phyloP scores from a whole-genome alignment of 37 sponge, comb jelly and placozoan species.

The Lycopodina hypogea region DNA sequence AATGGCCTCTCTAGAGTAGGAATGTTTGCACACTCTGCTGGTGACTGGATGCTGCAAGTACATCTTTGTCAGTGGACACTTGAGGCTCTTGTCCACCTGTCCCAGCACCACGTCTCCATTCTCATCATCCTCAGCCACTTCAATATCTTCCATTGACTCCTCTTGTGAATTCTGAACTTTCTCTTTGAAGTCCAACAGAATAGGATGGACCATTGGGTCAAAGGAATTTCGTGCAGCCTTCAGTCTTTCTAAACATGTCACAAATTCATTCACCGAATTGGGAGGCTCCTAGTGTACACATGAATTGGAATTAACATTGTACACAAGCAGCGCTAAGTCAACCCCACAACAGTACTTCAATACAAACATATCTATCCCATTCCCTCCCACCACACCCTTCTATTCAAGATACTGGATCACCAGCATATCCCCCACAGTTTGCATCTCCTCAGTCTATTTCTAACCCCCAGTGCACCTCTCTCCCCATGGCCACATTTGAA shows the following conservation, averaged over 20 bases:
- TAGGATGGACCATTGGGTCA: slow-evolving; percentile 16
- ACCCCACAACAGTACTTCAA: too few relatives aligned
- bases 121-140: not conserved
- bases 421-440: too few relatives aligned
- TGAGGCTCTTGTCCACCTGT: slow-evolving; percentile 51
- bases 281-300: slow-evolving; percentile 17
- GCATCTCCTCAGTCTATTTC: too few relatives aligned
- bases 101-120: slow-evolving; percentile 34
- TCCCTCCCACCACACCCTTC: too few relatives aligned
- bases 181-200: slow-evolving; percentile 10
- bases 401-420: too few relatives aligned
- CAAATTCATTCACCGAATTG: slow-evolving; percentile 8
- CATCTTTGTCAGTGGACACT: slow-evolving; percentile 68
- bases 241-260: not conserved
- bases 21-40: slow-evolving; percentile 49
- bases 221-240: not conserved
- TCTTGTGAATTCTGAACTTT: not conserved
- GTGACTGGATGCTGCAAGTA: slow-evolving; percentile 62
- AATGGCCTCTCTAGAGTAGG: slow-evolving; percentile 56
- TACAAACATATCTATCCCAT: too few relatives aligned
- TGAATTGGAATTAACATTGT: too few relatives aligned
- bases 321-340: too few relatives aligned
- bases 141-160: not conserved
- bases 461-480: not conserved
- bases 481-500: not conserved